These are phyloP conservation scores for Taurulus bubalis DNA, from an alignment of 2,113 vertebrate genomes.

Conservation along the genomic window DNA sequence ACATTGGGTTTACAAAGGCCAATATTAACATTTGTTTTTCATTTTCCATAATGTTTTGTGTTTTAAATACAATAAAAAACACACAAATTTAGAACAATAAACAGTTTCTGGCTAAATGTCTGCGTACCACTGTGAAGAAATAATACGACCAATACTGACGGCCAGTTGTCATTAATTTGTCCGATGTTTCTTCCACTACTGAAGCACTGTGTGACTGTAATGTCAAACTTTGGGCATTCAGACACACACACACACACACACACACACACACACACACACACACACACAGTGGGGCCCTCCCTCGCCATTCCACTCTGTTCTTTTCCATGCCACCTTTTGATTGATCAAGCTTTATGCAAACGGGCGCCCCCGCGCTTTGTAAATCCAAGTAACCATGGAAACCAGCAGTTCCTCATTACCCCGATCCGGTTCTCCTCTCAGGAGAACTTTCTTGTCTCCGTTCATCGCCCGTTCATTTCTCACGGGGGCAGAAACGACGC, in stretches of 20 bases:
- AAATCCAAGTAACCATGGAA: conserved; percentile 60
- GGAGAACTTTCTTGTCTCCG: conserved; percentile 48
- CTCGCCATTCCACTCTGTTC: background rate
- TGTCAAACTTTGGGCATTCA: background rate
- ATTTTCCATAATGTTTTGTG: background rate
- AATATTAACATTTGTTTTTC: background rate
- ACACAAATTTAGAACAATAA: background rate
- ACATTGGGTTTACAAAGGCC: background rate
- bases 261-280: background rate
- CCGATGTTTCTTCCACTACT: background rate
- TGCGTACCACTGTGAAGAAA: background rate
- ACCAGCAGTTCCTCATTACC: conserved; percentile 50
- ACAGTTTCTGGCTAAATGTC: background rate
- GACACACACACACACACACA: too few relatives aligned
- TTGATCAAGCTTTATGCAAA: conserved; percentile 44
- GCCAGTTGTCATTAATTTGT: background rate
- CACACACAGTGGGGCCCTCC: background rate
- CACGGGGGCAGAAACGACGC: conserved; percentile 1
- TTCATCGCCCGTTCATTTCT: conserved; percentile 24
- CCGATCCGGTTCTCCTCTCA: conserved; percentile 19
- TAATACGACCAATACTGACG: background rate
- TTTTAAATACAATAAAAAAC: background rate
- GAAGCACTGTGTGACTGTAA: background rate
- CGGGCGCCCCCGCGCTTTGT: conserved; percentile 32
- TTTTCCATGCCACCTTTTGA: conserved; percentile 7